Conservation (phyloP, 2,113 vertebrate species). For the Chrysochloris asiatica region DNA sequence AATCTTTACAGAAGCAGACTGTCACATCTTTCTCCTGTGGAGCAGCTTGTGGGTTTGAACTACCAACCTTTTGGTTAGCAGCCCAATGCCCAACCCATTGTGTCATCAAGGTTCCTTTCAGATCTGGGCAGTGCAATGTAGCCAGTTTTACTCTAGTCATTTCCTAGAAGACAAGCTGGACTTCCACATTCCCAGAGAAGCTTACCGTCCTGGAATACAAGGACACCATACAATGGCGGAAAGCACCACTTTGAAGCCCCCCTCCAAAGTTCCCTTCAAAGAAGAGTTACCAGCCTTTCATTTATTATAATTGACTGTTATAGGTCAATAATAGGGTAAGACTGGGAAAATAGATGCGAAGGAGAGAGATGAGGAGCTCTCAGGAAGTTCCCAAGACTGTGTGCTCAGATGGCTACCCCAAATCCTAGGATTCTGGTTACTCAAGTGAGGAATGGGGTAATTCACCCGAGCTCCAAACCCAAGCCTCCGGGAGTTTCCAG, state of each 20-base stretch:
- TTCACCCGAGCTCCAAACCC: neutral
- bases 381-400: neutral
- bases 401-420: neutral
- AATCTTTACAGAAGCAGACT: too few species aligned
- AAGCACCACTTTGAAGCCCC: neutral
- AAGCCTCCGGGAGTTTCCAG: neutral
- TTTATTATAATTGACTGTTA: neutral
- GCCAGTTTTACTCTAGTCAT: neutral
- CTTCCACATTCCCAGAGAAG: neutral
- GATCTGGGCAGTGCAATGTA: neutral
- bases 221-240: too few species aligned
- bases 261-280: too few species aligned
- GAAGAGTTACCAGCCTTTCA: neutral
- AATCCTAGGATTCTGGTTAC: neutral
- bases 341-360: neutral
- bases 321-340: neutral
- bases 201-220: neutral
- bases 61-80: too few species aligned
- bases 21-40: too few species aligned
- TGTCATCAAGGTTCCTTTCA: neutral
- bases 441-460: neutral
- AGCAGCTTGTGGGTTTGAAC: too few species aligned
- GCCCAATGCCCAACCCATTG: too few species aligned
- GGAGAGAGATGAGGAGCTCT: neutral
- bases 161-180: neutral